A percentile compares a stretch with the other conserved stretches of the same genome.
Conservation (phyloP, 1,140 invertebrate genomes). For the Diabrotica undecimpunctata region DNA sequence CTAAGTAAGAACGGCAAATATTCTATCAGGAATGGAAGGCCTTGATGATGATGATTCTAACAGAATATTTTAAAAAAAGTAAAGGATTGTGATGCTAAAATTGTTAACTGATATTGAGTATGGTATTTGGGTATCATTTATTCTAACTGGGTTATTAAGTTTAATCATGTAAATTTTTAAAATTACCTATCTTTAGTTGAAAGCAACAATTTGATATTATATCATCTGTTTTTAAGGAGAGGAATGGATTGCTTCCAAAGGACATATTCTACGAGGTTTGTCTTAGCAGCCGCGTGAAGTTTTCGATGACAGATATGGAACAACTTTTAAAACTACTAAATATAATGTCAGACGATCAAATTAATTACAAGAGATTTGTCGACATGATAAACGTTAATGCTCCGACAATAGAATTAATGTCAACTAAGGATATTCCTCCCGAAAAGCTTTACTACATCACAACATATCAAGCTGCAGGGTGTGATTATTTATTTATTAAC, state of each 20-base stretch:
- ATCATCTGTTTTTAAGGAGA: constrained; percentile 20
- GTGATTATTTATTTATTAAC: constrained; percentile 35
- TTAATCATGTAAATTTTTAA: too few species aligned
- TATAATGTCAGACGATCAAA: constrained; percentile 32
- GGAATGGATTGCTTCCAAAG: constrained; percentile 30
- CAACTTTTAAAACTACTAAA: constrained; percentile 26
- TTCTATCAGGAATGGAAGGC: too few species aligned
- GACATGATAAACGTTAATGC: constrained; percentile 34
- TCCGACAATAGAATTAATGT: constrained; percentile 13
- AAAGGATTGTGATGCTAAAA: too few species aligned
- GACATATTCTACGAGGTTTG: constrained; percentile 33
- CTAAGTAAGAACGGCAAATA: too few species aligned
- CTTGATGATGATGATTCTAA: too few species aligned
- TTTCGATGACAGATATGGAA: constrained; percentile 28
- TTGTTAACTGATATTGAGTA: too few species aligned
- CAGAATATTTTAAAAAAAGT: too few species aligned
- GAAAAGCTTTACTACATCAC: constrained; percentile 33
- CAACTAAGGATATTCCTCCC: constrained; percentile 28
- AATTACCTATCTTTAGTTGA: too few species aligned
- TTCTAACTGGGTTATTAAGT: too few species aligned
- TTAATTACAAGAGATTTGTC: constrained; percentile 38
- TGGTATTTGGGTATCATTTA: too few species aligned
- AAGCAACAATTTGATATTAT: too few species aligned
- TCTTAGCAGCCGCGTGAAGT: constrained; percentile 24
- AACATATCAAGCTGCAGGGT: constrained; percentile 29